Percentiles rank a stretch among this genome's conserved stretches.
Conservation (phyloP, 2,888 invertebrate species). For the Spodoptera exigua region DNA sequence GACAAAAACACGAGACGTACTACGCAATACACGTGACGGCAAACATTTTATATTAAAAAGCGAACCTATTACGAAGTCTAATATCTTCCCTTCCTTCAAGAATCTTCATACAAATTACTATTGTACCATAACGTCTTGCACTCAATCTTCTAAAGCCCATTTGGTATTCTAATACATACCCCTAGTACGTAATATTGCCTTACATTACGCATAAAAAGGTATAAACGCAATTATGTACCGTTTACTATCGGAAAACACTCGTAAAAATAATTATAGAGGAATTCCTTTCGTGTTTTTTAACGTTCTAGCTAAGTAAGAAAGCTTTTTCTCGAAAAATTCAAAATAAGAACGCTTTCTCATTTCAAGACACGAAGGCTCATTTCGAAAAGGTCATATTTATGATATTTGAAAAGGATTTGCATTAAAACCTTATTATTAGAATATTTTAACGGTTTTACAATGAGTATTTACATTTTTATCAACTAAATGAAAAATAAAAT, state of each 20-base stretch:
- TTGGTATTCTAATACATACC: conserved; percentile 44
- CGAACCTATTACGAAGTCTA: conserved; percentile 9
- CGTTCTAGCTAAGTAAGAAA: background rate
- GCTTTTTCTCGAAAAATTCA: conserved; percentile 33
- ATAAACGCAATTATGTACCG: conserved; percentile 11
- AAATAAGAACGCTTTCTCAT: conserved; percentile 41
- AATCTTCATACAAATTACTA: conserved; percentile 44
- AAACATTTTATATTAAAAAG: conserved; percentile 15
- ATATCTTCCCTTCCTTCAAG: conserved; percentile 11
- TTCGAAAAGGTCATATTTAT: conserved; percentile 53
- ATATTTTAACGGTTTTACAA: background rate
- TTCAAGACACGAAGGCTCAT: conserved; percentile 38
- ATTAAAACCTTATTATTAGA: conserved; percentile 1
- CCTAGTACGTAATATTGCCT: conserved; percentile 29
- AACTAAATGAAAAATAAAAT: conserved; percentile 37
- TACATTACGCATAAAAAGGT: conserved; percentile 24
- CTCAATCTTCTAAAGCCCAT: conserved; percentile 46
- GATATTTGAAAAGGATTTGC: conserved; percentile 12
- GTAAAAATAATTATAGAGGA: conserved; percentile 10
- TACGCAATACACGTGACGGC: conserved; percentile 20
- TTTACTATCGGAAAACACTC: conserved; percentile 25
- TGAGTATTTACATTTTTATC: conserved; percentile 19
- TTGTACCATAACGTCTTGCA: conserved; percentile 25
- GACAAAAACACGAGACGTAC: background rate
- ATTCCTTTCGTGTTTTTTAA: conserved; percentile 2